These are phyloP conservation scores for Drosophila aff. DNA, from an alignment of 1,140 invertebrate species.

Conservation along the genomic window DNA sequence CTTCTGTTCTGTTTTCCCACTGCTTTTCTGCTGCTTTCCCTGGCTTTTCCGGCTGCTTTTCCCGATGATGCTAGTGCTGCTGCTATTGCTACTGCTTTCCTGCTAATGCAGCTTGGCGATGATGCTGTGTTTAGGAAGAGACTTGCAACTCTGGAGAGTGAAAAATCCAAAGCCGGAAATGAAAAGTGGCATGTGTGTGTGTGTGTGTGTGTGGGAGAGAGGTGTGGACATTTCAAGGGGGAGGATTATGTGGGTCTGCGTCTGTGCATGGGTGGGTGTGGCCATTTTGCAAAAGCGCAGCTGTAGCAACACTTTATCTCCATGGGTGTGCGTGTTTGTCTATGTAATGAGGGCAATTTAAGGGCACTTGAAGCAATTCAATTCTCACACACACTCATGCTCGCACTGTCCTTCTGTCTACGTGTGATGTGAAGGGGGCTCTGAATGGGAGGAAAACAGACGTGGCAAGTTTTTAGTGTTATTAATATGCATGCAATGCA, in stretches of 20 bases:
- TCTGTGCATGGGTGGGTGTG: conserved; percentile 35
- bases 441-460: conserved; percentile 11
- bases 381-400: conserved; percentile 71
- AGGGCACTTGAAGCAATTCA: conserved; percentile 80
- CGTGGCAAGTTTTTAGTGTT: conserved; percentile 76
- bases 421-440: conserved; percentile 20
- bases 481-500: conserved; percentile 78
- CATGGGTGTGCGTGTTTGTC: conserved; percentile 63
- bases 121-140: conserved; percentile 45
- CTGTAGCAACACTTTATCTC: conserved; percentile 71
- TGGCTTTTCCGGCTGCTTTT: conserved; percentile 29
- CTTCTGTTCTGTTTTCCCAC: conserved; percentile 12
- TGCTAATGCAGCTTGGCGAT: conserved; percentile 44
- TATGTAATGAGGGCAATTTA: conserved; percentile 82
- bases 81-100: conserved; percentile 32
- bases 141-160: conserved; percentile 32
- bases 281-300: conserved; percentile 74
- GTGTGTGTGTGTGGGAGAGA: conserved; percentile 29
- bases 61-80: conserved; percentile 12
- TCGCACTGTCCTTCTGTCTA: conserved; percentile 42
- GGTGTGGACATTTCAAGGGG: conserved; percentile 5
- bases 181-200: conserved; percentile 67
- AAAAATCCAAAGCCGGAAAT: conserved; percentile 72
- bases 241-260: conserved; percentile 6
- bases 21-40: conserved; percentile 24